Evolutionary conservation across 2,797 vertebrate genomes (phyloP).

Genomic region (Amazonetta brasiliensis): DNA sequence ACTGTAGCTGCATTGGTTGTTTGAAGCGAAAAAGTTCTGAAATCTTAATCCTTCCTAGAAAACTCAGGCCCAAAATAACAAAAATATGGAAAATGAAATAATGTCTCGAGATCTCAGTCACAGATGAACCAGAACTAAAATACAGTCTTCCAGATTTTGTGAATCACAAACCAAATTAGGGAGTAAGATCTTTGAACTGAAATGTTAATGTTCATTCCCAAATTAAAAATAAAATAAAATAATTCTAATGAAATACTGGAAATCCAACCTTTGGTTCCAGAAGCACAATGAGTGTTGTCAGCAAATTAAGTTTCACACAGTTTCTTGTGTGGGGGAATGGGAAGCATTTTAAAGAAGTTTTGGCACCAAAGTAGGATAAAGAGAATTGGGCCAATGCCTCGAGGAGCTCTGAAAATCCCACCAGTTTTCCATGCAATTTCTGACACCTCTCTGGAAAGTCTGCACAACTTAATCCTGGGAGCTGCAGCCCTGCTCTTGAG

Average conservation of each 20-base stretch:
- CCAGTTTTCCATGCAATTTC: constrained; percentile 23
- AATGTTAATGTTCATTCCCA: neutral
- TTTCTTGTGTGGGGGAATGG: neutral
- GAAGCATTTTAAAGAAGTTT: neutral
- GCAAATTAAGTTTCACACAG: neutral
- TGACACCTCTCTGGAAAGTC: constrained; percentile 50
- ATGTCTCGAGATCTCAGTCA: neutral
- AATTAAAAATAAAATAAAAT: no score
- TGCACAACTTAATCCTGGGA: neutral
- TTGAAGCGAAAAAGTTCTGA: neutral
- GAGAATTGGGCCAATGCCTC: neutral
- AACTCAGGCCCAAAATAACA: neutral
- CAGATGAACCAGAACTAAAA: neutral
- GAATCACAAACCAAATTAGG: neutral
- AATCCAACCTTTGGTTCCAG: neutral
- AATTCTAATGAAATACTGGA: neutral
- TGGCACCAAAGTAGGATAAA: neutral
- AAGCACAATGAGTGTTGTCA: neutral
- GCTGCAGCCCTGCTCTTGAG: neutral
- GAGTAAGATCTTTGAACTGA: neutral
- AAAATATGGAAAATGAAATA: neutral
- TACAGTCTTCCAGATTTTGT: neutral
- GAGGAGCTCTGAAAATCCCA: neutral
- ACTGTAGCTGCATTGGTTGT: neutral
- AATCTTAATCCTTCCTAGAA: neutral